Percentiles rank a stretch among this genome's conserved stretches.
phyloP scores from a whole-genome alignment of 92 coral and sea anemone genomes.

The Porites divaricata region DNA sequence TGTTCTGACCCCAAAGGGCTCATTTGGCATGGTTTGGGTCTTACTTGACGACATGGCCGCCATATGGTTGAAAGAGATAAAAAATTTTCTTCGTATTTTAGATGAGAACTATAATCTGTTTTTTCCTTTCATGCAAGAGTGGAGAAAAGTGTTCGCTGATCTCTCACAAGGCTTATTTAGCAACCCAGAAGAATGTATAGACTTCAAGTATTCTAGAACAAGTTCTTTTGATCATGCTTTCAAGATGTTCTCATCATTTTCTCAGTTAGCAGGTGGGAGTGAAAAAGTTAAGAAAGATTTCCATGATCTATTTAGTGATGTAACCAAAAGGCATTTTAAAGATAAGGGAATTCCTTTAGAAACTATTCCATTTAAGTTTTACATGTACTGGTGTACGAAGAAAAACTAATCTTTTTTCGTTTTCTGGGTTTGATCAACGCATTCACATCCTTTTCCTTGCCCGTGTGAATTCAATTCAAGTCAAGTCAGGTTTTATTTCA shows the following conservation, averaged over 20 bases:
- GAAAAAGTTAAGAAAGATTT: slow-evolving; percentile 14
- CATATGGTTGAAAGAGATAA: neutral
- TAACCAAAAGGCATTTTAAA: slow-evolving; percentile 13
- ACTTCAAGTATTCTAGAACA: neutral
- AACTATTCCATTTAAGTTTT: neutral
- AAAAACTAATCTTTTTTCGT: neutral
- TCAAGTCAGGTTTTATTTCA: too few relatives aligned
- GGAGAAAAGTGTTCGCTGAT: neutral
- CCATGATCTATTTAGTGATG: neutral
- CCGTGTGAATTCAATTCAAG: too few relatives aligned
- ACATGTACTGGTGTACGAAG: slow-evolving; percentile 4
- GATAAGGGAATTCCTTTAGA: neutral
- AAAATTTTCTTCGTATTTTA: neutral
- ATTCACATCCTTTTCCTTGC: too few relatives aligned
- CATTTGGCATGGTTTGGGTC: slow-evolving; percentile 9
- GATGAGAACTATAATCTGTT: neutral
- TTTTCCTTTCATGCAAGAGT: slow-evolving; percentile 11
- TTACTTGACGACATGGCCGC: neutral
- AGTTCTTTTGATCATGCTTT: slow-evolving; percentile 20
- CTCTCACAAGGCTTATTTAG: slow-evolving; percentile 3
- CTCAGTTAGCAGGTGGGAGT: slow-evolving; percentile 4
- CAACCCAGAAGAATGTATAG: neutral
- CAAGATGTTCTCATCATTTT: neutral
- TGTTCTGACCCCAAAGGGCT: slow-evolving; percentile 11
- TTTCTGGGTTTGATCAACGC: neutral